Conservation (phyloP, 2,797 vertebrate genomes). For the Scarus forsteni region DNA sequence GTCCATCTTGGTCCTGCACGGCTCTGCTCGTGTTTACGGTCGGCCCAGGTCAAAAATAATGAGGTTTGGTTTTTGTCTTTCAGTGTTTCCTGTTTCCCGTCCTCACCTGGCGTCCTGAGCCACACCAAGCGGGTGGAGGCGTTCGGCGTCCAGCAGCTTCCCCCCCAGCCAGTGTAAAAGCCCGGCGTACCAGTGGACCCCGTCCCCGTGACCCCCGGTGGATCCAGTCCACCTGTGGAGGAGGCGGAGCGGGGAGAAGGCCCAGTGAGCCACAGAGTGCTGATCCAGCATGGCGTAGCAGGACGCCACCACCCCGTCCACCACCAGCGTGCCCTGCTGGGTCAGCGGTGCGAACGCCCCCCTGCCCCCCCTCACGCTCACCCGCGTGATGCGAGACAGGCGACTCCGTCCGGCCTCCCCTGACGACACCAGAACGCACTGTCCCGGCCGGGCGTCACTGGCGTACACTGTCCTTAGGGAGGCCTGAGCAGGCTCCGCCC, state of each 20-base stretch:
- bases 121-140: slow-evolving; percentile 89
- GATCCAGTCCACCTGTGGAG: slow-evolving; percentile 83
- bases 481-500: slow-evolving; percentile 23
- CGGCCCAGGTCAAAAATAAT: neutral
- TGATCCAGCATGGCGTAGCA: slow-evolving; percentile 91
- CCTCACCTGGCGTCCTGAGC: slow-evolving; percentile 83
- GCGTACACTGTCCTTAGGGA: slow-evolving; percentile 87
- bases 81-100: neutral
- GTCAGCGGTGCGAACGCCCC: slow-evolving; percentile 93
- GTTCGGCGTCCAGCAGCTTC: slow-evolving; percentile 84
- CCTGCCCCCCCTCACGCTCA: slow-evolving; percentile 69
- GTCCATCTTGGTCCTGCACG: neutral
- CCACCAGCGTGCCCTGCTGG: slow-evolving; percentile 89
- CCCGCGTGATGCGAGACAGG: slow-evolving; percentile 82
- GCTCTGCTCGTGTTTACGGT: neutral
- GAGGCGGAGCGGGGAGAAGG: slow-evolving; percentile 90
- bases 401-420: slow-evolving; percentile 31
- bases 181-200: slow-evolving; percentile 93
- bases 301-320: slow-evolving; percentile 90
- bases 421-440: slow-evolving; percentile 86
- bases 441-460: slow-evolving; percentile 85
- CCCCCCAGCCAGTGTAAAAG: slow-evolving; percentile 88
- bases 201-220: slow-evolving; percentile 73
- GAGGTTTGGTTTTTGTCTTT: neutral
- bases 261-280: slow-evolving; percentile 90